phyloP scores from a whole-genome alignment of 2,797 vertebrate species.

The Pangasius djambal region DNA sequence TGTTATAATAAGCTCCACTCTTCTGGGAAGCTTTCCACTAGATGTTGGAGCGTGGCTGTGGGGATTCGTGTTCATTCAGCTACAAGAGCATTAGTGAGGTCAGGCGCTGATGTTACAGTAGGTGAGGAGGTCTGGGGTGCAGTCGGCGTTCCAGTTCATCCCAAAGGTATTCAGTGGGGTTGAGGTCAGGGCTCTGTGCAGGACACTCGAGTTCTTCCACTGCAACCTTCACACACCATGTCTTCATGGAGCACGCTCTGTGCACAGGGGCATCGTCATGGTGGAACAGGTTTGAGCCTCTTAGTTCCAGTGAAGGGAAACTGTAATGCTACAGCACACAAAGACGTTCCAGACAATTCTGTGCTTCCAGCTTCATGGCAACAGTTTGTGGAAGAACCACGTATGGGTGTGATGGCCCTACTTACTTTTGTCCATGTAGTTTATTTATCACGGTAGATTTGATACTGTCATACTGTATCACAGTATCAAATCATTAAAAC shows the following conservation, averaged over 20 bases:
- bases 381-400: not conserved
- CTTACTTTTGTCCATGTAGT: no score
- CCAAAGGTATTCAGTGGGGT: not conserved
- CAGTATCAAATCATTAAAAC: no score
- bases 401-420: not conserved
- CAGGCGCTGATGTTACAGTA: not conserved
- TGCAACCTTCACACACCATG: not conserved
- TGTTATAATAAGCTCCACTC: not conserved
- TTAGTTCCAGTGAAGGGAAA: no score
- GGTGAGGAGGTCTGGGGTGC: no score
- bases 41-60: not conserved
- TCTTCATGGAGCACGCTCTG: not conserved
- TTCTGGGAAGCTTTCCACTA: not conserved
- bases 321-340: not conserved
- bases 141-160: not conserved
- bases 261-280: not conserved
- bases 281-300: no score
- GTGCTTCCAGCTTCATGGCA: no score
- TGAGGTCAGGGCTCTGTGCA: no score
- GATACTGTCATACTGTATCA: no score
- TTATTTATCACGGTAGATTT: no score
- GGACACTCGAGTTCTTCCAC: not conserved
- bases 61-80: not conserved
- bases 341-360: not conserved
- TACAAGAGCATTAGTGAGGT: not conserved